Evolutionary conservation across 2,113 vertebrate species (phyloP), one percentile per base, ranked within the genome.

Genomic region (Cardinalis cardinalis): DNA sequence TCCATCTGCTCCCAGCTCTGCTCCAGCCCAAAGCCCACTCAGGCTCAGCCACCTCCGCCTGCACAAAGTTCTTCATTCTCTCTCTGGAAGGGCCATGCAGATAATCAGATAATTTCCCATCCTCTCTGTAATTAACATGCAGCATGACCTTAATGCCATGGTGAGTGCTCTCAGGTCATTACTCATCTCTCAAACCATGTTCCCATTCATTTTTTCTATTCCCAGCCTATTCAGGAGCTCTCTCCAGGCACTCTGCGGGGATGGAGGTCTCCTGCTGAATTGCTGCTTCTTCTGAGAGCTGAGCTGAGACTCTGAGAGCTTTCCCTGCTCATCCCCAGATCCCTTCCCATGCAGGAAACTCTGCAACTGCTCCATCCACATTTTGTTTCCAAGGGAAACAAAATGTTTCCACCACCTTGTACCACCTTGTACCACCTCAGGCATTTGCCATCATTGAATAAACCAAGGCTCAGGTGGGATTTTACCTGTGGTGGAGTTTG

Each of bases 1-100:
- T 41, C 46, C 6, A 1, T 2, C 63, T 38, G 1, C 49, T 58
- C n/a, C 74, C 26, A 40, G 1, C 49, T 59, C 60, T 15, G 26
- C 2, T 2, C 34, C 44, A 43, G 40, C 56, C 56, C 4, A 0
- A 6, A 0, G 8, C 41, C 4, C 7, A 75, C 53, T 34, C 75
- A 18, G 49, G 51, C 43, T 38, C 15, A 71, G 86, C 38, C 16
- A 0, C 55, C 55, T 73, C 41, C 32, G 7, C 8, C 1, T 8
- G 60, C 79, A 48, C 51, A 12, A 25, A n/a, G 49, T 2, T 66
- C 41, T 10, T 51, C n/a, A 4, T 36, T 41, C 36, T 40, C 44
- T 1, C 41, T 4, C 65, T 34, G 17, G 17, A 48, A 78, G 66
- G 63, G 20, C 4, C 72, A 12, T 5, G 8, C n/a, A 74, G 40